Percentiles rank a stretch among this genome's conserved stretches.
Conservation (phyloP, 35 echinoderm and acorn worm species). For the Anneissia japonica region DNA sequence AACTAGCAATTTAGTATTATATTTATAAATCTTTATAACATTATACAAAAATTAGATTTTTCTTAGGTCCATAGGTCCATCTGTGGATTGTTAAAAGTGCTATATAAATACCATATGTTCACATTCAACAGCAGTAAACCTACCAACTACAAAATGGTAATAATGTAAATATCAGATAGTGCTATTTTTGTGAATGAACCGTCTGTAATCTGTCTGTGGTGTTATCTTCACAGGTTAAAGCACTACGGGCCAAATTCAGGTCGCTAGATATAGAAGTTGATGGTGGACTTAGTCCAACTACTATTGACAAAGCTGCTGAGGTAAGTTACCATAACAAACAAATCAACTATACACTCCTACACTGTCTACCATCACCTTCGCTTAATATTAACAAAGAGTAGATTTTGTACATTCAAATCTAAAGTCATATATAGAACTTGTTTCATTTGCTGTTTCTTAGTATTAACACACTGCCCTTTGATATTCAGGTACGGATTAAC, state of each 20-base stretch:
- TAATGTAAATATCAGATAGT: neutral
- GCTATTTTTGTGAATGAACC: neutral
- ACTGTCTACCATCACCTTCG: too few relatives aligned
- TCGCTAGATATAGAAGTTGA: constrained; percentile 94
- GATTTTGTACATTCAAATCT: too few relatives aligned
- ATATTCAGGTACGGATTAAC: too few relatives aligned
- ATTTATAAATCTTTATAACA: too few relatives aligned
- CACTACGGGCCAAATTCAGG: constrained; percentile 66
- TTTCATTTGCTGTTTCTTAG: too few relatives aligned
- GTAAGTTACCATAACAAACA: constrained; percentile 17
- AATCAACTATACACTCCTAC: neutral
- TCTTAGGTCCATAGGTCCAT: too few relatives aligned
- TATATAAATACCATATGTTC: neutral
- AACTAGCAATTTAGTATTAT: too few relatives aligned
- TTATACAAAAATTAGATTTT: too few relatives aligned
- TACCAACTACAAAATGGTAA: neutral
- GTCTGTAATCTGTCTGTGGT: neutral
- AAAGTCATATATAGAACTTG: too few relatives aligned
- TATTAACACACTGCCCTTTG: too few relatives aligned
- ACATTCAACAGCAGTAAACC: neutral
- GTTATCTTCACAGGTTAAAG: constrained; percentile 50
- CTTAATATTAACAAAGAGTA: too few relatives aligned
- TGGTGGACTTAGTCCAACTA: constrained; percentile 71
- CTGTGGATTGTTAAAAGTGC: too few relatives aligned
- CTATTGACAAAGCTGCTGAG: constrained; percentile 74